These are phyloP conservation scores for Acanthosepion lycidas DNA, from an alignment of 2,888 invertebrate genomes.

Conservation along the genomic window DNA sequence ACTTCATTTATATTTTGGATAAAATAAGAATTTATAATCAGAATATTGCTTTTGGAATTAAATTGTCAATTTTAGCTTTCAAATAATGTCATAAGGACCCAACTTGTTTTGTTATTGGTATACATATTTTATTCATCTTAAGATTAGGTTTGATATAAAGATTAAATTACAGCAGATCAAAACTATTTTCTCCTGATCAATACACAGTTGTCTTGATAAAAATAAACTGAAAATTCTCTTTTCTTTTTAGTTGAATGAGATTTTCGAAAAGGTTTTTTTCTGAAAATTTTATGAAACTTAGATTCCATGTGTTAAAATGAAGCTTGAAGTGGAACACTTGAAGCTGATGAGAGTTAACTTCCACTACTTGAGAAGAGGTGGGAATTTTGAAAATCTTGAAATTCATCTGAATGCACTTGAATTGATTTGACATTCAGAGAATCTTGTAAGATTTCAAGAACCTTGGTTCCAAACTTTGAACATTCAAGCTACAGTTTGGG, in stretches of 20 bases:
- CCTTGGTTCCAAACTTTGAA: neutral
- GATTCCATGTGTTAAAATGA: neutral
- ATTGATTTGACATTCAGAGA: neutral
- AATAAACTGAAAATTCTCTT: neutral
- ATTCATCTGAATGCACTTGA: constrained; percentile 8
- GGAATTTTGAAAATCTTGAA: neutral
- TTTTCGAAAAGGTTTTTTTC: neutral
- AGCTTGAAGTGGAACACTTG: neutral
- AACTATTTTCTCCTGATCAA: neutral
- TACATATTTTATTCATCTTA: no score
- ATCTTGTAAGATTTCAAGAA: neutral
- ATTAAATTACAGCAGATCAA: neutral
- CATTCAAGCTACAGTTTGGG: neutral
- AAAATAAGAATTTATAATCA: no score
- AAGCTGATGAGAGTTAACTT: neutral
- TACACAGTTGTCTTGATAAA: neutral
- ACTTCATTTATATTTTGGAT: no score
- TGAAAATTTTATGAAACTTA: neutral
- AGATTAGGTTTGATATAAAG: no score
- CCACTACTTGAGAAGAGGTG: neutral
- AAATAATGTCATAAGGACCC: no score
- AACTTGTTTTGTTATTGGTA: no score
- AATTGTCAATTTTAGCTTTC: no score
- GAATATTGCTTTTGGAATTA: no score
- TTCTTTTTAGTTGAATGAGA: neutral